Evolutionary conservation across 2,888 invertebrate species (phyloP).

Genomic region (Andrena minutula): DNA sequence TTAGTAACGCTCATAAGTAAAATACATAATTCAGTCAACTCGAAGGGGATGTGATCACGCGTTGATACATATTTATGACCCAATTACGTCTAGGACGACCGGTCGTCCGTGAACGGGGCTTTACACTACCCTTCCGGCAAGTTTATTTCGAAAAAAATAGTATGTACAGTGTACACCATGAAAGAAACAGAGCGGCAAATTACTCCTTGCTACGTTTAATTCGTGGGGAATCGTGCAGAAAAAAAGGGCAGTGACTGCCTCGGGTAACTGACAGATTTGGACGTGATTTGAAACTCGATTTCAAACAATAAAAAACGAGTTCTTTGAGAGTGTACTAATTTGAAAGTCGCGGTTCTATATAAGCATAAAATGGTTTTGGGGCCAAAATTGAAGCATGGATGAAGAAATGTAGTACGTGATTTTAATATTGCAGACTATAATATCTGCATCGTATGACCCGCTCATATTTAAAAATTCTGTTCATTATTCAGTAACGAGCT

Average conservation of each 20-base stretch:
- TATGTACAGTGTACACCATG: constrained; percentile 26
- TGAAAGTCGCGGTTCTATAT: neutral
- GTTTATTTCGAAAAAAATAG: constrained; percentile 37
- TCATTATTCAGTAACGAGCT: too few relatives aligned
- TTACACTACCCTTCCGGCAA: neutral
- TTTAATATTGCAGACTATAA: too few relatives aligned
- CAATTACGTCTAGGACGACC: constrained; percentile 46
- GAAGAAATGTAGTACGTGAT: too few relatives aligned
- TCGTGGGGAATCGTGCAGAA: constrained; percentile 17
- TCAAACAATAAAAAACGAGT: neutral
- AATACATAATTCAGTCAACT: constrained; percentile 51
- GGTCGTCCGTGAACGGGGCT: constrained; percentile 30
- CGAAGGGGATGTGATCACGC: constrained; percentile 30
- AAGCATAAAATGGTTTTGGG: too few relatives aligned
- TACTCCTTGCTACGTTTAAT: constrained; percentile 47
- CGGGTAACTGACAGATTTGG: neutral
- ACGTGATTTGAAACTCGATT: constrained; percentile 2
- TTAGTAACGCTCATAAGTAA: constrained; percentile 65
- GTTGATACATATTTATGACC: constrained; percentile 69
- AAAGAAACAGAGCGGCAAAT: constrained; percentile 60
- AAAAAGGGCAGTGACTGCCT: neutral
- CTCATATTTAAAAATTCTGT: too few relatives aligned
- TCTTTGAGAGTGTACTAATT: neutral
- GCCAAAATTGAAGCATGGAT: too few relatives aligned
- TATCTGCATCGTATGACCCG: too few relatives aligned